Base-by-base conservation (phyloP, 2,888 invertebrate genomes). In the Andrena trimmerana region DNA sequence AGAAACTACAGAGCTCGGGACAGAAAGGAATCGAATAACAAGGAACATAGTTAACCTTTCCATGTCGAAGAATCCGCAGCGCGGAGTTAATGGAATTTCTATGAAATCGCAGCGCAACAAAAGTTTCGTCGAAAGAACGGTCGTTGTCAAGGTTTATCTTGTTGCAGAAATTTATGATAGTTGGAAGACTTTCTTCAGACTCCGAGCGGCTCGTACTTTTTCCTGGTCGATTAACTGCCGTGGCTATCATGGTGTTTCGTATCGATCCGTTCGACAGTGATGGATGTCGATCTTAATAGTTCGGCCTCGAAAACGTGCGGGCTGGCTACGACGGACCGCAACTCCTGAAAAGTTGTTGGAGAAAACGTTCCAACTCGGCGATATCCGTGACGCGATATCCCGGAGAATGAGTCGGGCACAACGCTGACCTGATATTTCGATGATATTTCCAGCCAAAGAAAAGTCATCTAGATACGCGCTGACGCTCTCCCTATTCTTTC, bases 271-370 rank as follows among this genome's bases (percentile, higher is more conserved):
- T 71, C 84, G 76, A 91, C 91, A 90, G 87, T 92, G 92, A 92
- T 91, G 85, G 91, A 92, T 92, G 89, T 85, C 86, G 87, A 90
- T 90, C 90, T 89, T 90, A 92, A 91, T 90, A 91, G 90, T 91
- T 89, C 62, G 24, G 75, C 74, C 50, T 13, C 60, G 73, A 78
- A 81, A 72, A 68, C 63, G 72, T 42, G 72, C 70, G 52, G 57
- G 52, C 77, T 29, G 36, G 57, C 48, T 16, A 33, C 57, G 27
- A 20, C 54, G 60, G 71, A 31, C 62, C 67, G 24, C 67, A 78
- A 71, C 72, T 71, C 59, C 31, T 72, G 13, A 42, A 65, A 72
- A 81, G 57, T 81, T 81, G 67, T 29, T 0, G n/a, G 29, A 72
- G 16, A 59, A 78, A 78, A 59, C 73, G 68, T 65, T 59, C 16